These are phyloP conservation scores for Enoplosus armatus DNA, from an alignment of 2,797 vertebrate genomes.

Conservation along the genomic window DNA sequence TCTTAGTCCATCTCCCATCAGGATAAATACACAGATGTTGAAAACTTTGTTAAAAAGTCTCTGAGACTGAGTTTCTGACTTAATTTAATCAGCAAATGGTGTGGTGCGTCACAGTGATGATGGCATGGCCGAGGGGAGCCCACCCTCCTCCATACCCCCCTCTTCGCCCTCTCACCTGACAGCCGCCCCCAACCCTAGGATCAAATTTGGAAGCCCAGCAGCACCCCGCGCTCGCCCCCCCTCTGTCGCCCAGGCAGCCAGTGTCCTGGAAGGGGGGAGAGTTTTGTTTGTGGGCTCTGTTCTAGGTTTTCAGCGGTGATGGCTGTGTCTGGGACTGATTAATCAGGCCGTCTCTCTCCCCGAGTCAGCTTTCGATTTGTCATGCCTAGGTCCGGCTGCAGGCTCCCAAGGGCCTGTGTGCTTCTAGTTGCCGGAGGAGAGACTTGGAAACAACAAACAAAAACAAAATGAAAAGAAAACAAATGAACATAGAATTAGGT, in stretches of 20 bases:
- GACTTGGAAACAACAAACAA: conserved; percentile 82
- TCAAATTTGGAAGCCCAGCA: conserved; percentile 82
- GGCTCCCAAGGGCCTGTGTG: conserved; percentile 84
- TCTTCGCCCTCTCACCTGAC: conserved; percentile 75
- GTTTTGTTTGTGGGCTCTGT: conserved; percentile 71
- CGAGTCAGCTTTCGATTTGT: conserved; percentile 84
- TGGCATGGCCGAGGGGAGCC: conserved; percentile 70
- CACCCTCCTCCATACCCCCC: conserved; percentile 72
- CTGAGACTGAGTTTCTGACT: conserved; percentile 16
- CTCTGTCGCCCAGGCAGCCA: conserved; percentile 71
- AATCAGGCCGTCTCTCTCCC: conserved; percentile 84
- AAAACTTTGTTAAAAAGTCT: conserved; percentile 11
- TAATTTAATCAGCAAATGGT: conserved; percentile 37
- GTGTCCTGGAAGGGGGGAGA: conserved; percentile 75
- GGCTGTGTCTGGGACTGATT: conserved; percentile 77
- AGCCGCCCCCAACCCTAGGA: conserved; percentile 71
- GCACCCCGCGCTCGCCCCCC: conserved; percentile 61
- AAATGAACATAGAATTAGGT: conserved; percentile 85
- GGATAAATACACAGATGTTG: conserved; percentile 5
- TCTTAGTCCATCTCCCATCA: conserved; percentile 27
- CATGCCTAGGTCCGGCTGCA: conserved; percentile 87
- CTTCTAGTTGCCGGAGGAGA: conserved; percentile 84
- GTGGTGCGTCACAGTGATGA: conserved; percentile 66
- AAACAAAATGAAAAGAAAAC: conserved; percentile 80
- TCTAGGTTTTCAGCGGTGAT: conserved; percentile 77